A percentile compares a stretch with the other conserved stretches of the same genome.
Evolutionary conservation across 1,140 invertebrate species (phyloP).

Genomic region (Caerostris extrusa): DNA sequence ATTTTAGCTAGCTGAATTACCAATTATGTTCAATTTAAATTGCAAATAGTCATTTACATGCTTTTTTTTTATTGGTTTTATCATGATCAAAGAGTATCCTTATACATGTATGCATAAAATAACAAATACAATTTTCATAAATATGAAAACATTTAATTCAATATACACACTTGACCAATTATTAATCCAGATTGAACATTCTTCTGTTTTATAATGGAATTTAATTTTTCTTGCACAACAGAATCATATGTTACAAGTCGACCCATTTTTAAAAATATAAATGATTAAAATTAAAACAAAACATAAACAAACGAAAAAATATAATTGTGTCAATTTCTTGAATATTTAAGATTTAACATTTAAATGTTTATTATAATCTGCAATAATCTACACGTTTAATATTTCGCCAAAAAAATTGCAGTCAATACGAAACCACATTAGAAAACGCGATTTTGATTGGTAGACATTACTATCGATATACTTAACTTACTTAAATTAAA

Average conservation of each 20-base stretch:
- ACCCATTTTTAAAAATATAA: slow-evolving; percentile 52
- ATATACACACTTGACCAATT: slow-evolving; percentile 66
- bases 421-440: background rate
- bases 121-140: too few relatives aligned
- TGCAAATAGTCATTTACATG: too few relatives aligned
- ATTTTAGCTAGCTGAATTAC: too few relatives aligned
- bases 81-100: too few relatives aligned
- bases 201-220: slow-evolving; percentile 47
- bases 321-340: background rate
- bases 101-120: too few relatives aligned
- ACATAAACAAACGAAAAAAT: background rate
- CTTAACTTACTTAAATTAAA: too few relatives aligned
- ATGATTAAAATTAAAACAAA: background rate
- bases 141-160: background rate
- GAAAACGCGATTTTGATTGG: too few relatives aligned
- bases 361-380: too few relatives aligned
- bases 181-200: slow-evolving; percentile 47
- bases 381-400: background rate
- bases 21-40: too few relatives aligned
- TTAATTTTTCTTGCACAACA: slow-evolving; percentile 56
- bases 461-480: too few relatives aligned
- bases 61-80: too few relatives aligned
- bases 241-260: slow-evolving; percentile 63
- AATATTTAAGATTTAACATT: too few relatives aligned
- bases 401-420: background rate